Evolutionary conservation across 2,113 vertebrate genomes (phyloP).

Genomic region (Amia ocellicauda): DNA sequence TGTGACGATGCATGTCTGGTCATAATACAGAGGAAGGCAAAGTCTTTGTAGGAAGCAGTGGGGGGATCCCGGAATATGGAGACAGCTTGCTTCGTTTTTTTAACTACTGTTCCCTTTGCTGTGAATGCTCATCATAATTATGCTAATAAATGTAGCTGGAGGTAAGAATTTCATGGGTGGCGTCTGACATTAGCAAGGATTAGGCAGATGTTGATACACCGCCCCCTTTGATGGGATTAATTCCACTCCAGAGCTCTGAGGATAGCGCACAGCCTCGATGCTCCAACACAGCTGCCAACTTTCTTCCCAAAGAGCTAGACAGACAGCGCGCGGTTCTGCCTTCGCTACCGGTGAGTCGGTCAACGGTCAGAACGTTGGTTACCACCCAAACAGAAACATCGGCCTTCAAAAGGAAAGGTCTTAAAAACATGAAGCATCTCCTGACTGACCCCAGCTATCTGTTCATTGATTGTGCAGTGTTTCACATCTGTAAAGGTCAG

Average conservation of each 20-base stretch:
- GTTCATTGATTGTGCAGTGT: too few relatives aligned
- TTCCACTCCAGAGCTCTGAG: conserved; percentile 38
- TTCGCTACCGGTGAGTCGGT: too few relatives aligned
- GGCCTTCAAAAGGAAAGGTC: too few relatives aligned
- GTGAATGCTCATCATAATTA: conserved; percentile 22
- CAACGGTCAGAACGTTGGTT: too few relatives aligned
- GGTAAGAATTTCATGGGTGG: conserved; percentile 38
- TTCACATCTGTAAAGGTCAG: too few relatives aligned
- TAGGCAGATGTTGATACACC: conserved; percentile 63
- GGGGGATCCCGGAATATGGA: not conserved
- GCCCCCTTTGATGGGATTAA: conserved; percentile 54
- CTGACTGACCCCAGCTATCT: too few relatives aligned
- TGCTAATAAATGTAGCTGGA: conserved; percentile 43
- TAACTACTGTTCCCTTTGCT: conserved; percentile 6
- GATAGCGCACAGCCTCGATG: too few relatives aligned
- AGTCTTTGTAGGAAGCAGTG: not conserved
- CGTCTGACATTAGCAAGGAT: conserved; percentile 46
- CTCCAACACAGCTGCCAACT: not conserved
- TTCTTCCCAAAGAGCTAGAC: not conserved
- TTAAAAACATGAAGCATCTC: too few relatives aligned
- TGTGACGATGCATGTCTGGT: too few relatives aligned
- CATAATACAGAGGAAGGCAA: not conserved
- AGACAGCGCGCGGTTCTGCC: too few relatives aligned
- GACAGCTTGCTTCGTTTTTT: not conserved
- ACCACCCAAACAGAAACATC: too few relatives aligned